Percentiles rank a stretch among this genome's conserved stretches.
Evolutionary conservation across 2,888 invertebrate genomes (phyloP).

Genomic region (Dioctria linearis): DNA sequence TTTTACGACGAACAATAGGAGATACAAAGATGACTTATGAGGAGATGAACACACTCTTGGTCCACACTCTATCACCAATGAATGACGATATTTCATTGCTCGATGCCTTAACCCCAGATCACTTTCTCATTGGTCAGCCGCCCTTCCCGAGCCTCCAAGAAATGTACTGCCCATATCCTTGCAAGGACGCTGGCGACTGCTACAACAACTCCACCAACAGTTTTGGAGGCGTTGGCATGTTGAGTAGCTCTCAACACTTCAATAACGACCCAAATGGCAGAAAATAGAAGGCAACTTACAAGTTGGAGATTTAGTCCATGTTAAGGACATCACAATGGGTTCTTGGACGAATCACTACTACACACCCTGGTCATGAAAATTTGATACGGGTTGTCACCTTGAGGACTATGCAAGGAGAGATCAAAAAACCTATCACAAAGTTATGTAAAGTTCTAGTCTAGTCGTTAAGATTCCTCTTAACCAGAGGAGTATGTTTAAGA

Average conservation of each 20-base stretch:
- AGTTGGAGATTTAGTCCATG: slow-evolving; percentile 5
- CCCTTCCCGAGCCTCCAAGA: neutral
- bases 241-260: neutral
- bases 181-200: neutral
- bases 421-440: neutral
- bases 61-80: no score
- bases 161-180: neutral
- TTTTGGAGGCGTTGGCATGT: slow-evolving; percentile 3
- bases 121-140: slow-evolving; percentile 3
- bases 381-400: neutral
- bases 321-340: neutral
- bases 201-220: slow-evolving; percentile 9
- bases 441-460: neutral
- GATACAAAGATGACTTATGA: no score
- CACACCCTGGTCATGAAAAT: neutral
- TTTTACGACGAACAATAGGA: no score
- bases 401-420: neutral
- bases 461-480: neutral
- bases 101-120: neutral
- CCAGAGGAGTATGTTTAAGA: neutral
- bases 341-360: neutral
- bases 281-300: neutral
- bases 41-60: no score
- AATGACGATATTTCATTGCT: no score
- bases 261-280: slow-evolving; percentile 2